Evolutionary conservation across 2,888 invertebrate genomes (phyloP).

Genomic region (Masnerella sp.): DNA sequence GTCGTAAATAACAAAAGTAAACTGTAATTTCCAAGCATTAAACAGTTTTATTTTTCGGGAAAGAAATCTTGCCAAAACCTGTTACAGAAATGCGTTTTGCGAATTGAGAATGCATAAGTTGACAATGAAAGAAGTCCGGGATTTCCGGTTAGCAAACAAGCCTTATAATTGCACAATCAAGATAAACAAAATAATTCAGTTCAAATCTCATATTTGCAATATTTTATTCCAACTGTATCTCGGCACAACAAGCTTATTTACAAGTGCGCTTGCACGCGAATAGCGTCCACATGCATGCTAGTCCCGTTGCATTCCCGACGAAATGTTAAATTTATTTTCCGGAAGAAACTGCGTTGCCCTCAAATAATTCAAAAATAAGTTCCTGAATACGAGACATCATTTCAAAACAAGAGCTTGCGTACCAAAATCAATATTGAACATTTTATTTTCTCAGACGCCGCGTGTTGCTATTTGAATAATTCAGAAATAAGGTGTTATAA

Average conservation of each 20-base stretch:
- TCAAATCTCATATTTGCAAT: constrained; percentile 21
- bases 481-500: constrained; percentile 17
- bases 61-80: no score
- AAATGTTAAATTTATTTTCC: constrained; percentile 41
- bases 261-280: constrained; percentile 24
- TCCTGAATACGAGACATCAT: constrained; percentile 34
- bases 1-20: no score
- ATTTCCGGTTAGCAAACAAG: not conserved
- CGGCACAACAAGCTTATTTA: constrained; percentile 26
- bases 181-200: constrained; percentile 19
- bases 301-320: constrained; percentile 11
- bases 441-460: constrained; percentile 13
- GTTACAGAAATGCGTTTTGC: no score
- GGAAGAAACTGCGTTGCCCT: constrained; percentile 26
- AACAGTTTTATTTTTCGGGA: no score
- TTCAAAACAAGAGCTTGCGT: constrained; percentile 27
- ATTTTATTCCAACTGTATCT: constrained; percentile 8
- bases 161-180: constrained; percentile 1
- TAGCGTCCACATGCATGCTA: constrained; percentile 31
- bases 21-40: no score
- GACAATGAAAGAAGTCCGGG: no score
- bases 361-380: constrained; percentile 50
- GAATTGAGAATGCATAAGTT: no score
- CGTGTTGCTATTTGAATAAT: constrained; percentile 21
- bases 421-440: constrained; percentile 41